phyloP scores from a whole-genome alignment of 2,797 vertebrate genomes.

The Phyllotis vaccarum region DNA sequence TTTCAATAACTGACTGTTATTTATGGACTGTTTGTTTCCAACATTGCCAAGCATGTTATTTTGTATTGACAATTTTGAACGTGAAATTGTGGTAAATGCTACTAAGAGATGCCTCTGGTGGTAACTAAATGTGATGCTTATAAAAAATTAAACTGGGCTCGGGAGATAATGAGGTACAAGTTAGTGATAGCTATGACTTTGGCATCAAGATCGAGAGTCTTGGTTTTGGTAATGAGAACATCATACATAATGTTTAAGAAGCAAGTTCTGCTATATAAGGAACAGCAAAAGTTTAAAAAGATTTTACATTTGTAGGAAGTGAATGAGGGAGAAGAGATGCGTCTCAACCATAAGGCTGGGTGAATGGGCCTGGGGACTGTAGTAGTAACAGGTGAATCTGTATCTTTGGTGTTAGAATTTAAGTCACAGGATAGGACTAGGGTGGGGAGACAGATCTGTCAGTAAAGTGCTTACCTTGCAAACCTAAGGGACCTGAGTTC shows the following conservation, averaged over 20 bases:
- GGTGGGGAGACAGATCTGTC: not conserved
- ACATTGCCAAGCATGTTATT: not conserved
- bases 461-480: not conserved
- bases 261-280: not conserved
- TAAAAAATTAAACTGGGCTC: slow-evolving; percentile 24
- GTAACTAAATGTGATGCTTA: not conserved
- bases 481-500: not conserved
- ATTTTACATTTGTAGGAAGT: not conserved
- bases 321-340: not conserved
- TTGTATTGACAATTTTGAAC: not conserved
- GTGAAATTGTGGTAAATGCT: not conserved
- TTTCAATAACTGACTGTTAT: not conserved
- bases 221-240: slow-evolving; percentile 24
- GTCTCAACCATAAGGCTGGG: not conserved
- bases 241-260: not conserved
- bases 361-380: not conserved
- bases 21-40: not conserved
- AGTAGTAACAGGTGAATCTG: not conserved
- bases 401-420: not conserved
- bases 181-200: slow-evolving; percentile 11
- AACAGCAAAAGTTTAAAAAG: not conserved
- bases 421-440: not conserved
- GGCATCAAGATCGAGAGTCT: slow-evolving; percentile 27
- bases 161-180: not conserved
- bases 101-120: not conserved